Base-by-base conservation (phyloP, 2,113 vertebrate genomes). In the Odobenus rosmarus region DNA sequence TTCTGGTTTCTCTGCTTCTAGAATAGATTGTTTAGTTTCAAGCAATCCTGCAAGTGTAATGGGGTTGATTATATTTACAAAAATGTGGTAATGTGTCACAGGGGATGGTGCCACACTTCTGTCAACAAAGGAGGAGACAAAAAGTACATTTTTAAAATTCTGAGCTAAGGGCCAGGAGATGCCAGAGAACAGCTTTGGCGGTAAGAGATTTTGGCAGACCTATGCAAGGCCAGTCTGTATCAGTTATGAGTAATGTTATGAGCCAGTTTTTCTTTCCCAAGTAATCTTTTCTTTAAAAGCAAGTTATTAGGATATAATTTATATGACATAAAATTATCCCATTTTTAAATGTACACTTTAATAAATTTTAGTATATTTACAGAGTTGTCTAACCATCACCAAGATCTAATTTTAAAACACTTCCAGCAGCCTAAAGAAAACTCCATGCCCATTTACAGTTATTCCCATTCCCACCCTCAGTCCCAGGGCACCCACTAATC, bases 361-460 rank as follows among this genome's bases (percentile, higher is more conserved):
- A 33, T 74, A 62, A 87, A 90, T 46, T 90, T 59, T 42, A 67
- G 18, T 74, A 42, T 72, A 55, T n/a, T 87, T 80, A 76, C 9
- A 81, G 13, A 95, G 31, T 79, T 90, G 49, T n/a, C 77, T 15
- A 67, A 39, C 5, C 8, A 59, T 46, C 46, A 61, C 7, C 18
- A 24, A 83, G 89, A 86, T 62, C 64, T 76, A 80, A 97, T 94
- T 92, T 97, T 81, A 89, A 42, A 69, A 51, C 12, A 76, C 69
- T 93, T 72, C 28, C 8, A 74, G 46, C 13, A 84, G 21, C 14
- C 14, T 61, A 23, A 53, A 94, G 85, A 72, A 93, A 92, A 96
- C 10, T 19, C 76, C 8, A 53, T 26, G 23, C 28, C 23, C 51
- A 16, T 16, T 96, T 88, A 69, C 14, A 16, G 7, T 94, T 42